A percentile compares a stretch with the other conserved stretches of the same genome.
phyloP scores from a whole-genome alignment of 2,113 vertebrate species.

The Ancistrus triradiatus region DNA sequence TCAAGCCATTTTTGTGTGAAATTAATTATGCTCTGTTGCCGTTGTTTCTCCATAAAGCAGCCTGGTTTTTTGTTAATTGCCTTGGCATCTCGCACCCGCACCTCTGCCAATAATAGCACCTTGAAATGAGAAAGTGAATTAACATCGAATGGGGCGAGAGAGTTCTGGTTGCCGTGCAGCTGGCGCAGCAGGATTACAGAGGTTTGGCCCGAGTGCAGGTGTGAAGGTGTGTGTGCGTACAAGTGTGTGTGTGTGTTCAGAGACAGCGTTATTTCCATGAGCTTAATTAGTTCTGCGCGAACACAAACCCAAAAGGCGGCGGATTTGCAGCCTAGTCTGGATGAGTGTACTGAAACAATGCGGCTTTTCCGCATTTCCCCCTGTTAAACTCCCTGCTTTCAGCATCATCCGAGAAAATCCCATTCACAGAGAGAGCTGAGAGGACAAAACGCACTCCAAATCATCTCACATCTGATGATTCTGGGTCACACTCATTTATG shows the following conservation, averaged over 20 bases:
- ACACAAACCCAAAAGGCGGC: conserved; percentile 62
- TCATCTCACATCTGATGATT: neutral
- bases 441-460: conserved; percentile 46
- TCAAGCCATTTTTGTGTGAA: neutral
- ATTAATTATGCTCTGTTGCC: conserved; percentile 42
- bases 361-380: conserved; percentile 49
- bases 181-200: conserved; percentile 66
- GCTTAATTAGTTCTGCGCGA: conserved; percentile 70
- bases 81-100: conserved; percentile 57
- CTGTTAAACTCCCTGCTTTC: conserved; percentile 54
- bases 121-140: conserved; percentile 75
- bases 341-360: conserved; percentile 52
- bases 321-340: conserved; percentile 56
- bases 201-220: conserved; percentile 60
- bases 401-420: conserved; percentile 61
- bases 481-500: neutral
- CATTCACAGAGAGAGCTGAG: conserved; percentile 47
- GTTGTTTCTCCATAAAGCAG: conserved; percentile 51
- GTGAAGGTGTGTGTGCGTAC: conserved; percentile 25
- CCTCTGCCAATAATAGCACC: conserved; percentile 65
- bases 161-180: conserved; percentile 60
- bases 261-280: conserved; percentile 51
- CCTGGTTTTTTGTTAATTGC: conserved; percentile 56
- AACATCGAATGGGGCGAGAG: conserved; percentile 63
- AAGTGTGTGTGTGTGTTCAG: conserved; percentile 42